Percentiles rank a stretch among this genome's conserved stretches.
Conservation (phyloP, 2,888 invertebrate genomes). For the Dasysyrphus tricinctus region DNA sequence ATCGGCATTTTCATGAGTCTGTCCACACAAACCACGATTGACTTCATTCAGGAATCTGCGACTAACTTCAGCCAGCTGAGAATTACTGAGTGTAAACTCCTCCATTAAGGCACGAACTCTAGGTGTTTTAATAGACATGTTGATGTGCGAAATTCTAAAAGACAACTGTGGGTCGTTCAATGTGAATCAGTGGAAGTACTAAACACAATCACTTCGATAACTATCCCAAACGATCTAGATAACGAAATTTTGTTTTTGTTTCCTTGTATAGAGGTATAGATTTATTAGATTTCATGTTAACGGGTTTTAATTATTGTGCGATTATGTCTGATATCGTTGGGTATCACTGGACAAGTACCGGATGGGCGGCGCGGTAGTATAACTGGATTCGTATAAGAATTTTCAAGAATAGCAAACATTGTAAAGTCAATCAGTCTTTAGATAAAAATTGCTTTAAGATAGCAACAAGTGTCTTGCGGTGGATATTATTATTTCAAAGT, state of each 20-base stretch:
- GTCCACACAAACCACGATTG: slow-evolving; percentile 89
- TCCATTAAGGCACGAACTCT: slow-evolving; percentile 80
- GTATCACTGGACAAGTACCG: slow-evolving; percentile 3
- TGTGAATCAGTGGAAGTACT: slow-evolving; percentile 24
- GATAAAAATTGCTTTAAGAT: slow-evolving; percentile 3
- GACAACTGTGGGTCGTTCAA: slow-evolving; percentile 63
- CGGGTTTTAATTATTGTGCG: slow-evolving; percentile 10
- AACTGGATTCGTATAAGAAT: slow-evolving; percentile 17
- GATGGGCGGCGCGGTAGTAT: not conserved
- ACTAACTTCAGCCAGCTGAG: slow-evolving; percentile 90
- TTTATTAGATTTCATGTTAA: slow-evolving; percentile 31
- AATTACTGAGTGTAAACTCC: slow-evolving; percentile 90
- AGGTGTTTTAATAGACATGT: slow-evolving; percentile 83
- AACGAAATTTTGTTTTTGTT: slow-evolving; percentile 15
- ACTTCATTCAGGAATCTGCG: slow-evolving; percentile 89
- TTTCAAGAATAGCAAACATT: slow-evolving; percentile 11
- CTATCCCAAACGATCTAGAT: slow-evolving; percentile 60
- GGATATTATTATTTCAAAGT: not conserved
- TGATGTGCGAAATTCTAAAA: slow-evolving; percentile 51
- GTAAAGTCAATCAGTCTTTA: not conserved
- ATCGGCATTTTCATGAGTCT: slow-evolving; percentile 89
- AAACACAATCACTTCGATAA: slow-evolving; percentile 38
- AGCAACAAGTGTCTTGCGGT: not conserved
- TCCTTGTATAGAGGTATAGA: slow-evolving; percentile 9
- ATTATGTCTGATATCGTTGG: slow-evolving; percentile 1